These are phyloP conservation scores for Hippocampus zosterae DNA, from an alignment of 2,113 vertebrate species.

Conservation along the genomic window DNA sequence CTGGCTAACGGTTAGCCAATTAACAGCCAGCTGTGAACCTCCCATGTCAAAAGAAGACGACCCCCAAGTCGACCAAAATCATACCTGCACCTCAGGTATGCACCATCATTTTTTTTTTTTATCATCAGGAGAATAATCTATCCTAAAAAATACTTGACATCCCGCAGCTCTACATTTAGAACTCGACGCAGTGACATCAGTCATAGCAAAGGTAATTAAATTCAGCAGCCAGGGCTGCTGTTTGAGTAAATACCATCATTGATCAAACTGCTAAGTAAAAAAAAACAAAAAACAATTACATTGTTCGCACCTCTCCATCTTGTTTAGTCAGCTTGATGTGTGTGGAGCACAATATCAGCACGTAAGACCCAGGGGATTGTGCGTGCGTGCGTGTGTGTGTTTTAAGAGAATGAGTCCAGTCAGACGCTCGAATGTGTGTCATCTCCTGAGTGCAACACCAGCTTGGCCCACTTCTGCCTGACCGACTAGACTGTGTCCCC, in stretches of 20 bases:
- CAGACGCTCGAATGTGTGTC: conserved; percentile 51
- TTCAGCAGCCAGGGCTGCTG: neutral
- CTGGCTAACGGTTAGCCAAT: too few relatives aligned
- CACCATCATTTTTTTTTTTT: neutral
- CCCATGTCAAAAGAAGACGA: too few relatives aligned
- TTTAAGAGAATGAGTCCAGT: conserved; percentile 23
- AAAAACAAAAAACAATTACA: neutral
- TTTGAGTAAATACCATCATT: neutral
- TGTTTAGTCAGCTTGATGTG: conserved; percentile 54
- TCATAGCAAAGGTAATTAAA: neutral
- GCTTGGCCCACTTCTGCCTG: conserved; percentile 69
- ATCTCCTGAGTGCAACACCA: conserved; percentile 58
- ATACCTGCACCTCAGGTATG: neutral
- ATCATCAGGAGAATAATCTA: neutral
- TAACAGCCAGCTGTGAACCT: too few relatives aligned
- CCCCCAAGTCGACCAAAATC: neutral
- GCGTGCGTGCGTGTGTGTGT: neutral
- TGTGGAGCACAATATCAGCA: conserved; percentile 4
- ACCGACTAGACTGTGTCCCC: conserved; percentile 46
- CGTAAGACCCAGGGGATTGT: neutral
- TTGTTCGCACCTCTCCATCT: conserved; percentile 7
- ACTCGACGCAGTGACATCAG: neutral
- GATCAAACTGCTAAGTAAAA: neutral
- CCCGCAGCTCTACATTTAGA: neutral
- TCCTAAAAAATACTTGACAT: neutral